These are phyloP conservation scores for Pyrrhosoma nymphula DNA, from an alignment of 2,888 invertebrate species.

Conservation along the genomic window DNA sequence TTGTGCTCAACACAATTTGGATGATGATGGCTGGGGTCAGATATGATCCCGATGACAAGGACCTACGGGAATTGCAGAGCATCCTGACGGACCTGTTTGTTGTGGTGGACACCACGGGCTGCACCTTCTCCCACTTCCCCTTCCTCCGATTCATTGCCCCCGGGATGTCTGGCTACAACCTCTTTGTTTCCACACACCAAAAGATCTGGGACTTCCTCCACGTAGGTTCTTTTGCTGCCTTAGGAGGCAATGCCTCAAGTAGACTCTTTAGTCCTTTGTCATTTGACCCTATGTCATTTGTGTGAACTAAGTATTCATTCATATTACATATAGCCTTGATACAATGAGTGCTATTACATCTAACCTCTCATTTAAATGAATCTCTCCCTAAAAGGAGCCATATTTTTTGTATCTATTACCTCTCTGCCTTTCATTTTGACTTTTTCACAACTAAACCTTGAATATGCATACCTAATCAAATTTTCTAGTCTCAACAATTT, in stretches of 20 bases:
- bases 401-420: too few relatives aligned
- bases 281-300: too few relatives aligned
- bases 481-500: too few relatives aligned
- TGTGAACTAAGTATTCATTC: too few relatives aligned
- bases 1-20: slow-evolving; percentile 62
- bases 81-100: slow-evolving; percentile 34
- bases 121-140: slow-evolving; percentile 85
- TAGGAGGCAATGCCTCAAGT: not conserved
- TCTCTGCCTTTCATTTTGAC: too few relatives aligned
- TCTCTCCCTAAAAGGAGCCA: too few relatives aligned
- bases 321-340: too few relatives aligned
- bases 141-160: slow-evolving; percentile 84
- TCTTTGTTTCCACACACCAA: slow-evolving; percentile 79
- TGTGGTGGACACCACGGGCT: slow-evolving; percentile 82
- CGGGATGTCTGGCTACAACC: slow-evolving; percentile 82
- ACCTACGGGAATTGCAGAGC: slow-evolving; percentile 22
- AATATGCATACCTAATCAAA: too few relatives aligned
- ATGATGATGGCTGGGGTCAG: slow-evolving; percentile 62
- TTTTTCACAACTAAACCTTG: too few relatives aligned
- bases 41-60: slow-evolving; percentile 44
- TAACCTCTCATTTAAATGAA: too few relatives aligned
- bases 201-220: slow-evolving; percentile 81
- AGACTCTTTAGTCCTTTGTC: not conserved
- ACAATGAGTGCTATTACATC: too few relatives aligned
- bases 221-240: slow-evolving; percentile 73